Percentiles rank a stretch among this genome's conserved stretches.
phyloP scores from a whole-genome alignment of 2,113 vertebrate species.

The Alethe diademata region DNA sequence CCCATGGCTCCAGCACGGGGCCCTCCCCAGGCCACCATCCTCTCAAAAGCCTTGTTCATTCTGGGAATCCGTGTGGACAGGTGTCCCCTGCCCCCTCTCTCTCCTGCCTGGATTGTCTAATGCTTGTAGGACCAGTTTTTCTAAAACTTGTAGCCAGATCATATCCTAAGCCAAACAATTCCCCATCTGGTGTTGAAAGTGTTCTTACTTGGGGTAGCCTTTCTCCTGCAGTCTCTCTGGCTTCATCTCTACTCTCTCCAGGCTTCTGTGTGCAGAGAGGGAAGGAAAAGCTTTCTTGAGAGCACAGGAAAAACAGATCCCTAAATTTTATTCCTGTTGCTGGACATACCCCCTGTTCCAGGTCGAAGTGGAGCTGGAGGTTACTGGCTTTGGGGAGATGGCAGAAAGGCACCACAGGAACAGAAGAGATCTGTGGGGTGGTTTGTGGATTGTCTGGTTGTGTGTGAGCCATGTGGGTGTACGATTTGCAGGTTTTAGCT shows the following conservation, averaged over 20 bases:
- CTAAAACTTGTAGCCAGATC: neutral
- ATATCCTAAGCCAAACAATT: neutral
- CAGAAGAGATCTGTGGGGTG: neutral
- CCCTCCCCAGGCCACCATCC: neutral
- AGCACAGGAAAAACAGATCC: neutral
- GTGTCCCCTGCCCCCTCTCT: fast-evolving
- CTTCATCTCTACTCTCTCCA: neutral
- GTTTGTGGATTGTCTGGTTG: neutral
- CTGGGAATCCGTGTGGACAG: neutral
- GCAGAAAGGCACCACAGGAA: neutral
- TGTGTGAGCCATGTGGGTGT: neutral
- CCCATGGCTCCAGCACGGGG: neutral
- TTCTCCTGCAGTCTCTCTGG: neutral
- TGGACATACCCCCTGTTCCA: fast-evolving
- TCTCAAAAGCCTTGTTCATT: neutral
- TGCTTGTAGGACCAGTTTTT: neutral
- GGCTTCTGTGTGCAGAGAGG: neutral
- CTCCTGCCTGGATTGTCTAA: fast-evolving
- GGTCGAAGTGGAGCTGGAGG: neutral
- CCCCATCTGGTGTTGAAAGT: neutral
- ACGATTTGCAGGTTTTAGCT: neutral
- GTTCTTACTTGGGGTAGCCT: neutral
- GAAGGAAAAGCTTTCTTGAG: neutral
- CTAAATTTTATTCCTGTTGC: neutral
- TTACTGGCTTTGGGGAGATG: fast-evolving